Percentiles rank a stretch among this genome's conserved stretches.
These are phyloP conservation scores for Chlorocebus sabaeus DNA, from an alignment of 2,113 vertebrate species.

Conservation along the genomic window DNA sequence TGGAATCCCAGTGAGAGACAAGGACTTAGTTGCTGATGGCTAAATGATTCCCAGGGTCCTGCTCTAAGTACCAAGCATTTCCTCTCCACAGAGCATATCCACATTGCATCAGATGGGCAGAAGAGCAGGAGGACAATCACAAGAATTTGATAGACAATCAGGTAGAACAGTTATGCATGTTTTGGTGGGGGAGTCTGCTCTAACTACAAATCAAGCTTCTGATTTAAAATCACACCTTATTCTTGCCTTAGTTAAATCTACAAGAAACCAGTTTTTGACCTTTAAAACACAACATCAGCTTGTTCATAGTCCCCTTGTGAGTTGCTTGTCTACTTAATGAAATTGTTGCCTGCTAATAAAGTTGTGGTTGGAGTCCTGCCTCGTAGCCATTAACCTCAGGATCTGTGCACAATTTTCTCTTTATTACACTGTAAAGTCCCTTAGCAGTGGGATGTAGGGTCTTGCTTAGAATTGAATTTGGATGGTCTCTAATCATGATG, in stretches of 20 bases:
- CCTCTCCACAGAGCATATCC: not conserved
- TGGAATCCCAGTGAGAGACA: not conserved
- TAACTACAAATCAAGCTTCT: not conserved
- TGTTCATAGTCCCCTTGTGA: not conserved
- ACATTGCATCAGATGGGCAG: not conserved
- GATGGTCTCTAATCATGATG: conserved; percentile 16
- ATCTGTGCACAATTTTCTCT: not conserved
- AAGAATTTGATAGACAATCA: not conserved
- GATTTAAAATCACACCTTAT: not conserved
- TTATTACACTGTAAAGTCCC: not conserved
- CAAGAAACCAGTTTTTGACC: conserved; percentile 37
- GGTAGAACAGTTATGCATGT: not conserved
- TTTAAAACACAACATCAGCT: conserved; percentile 36
- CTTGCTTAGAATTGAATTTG: conserved; percentile 14
- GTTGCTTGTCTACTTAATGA: conserved; percentile 55
- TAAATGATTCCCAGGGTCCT: not conserved
- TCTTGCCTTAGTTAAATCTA: not conserved
- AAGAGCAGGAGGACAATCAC: not conserved
- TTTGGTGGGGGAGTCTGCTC: not conserved
- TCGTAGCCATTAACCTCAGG: conserved; percentile 24
- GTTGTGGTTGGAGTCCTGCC: not conserved
- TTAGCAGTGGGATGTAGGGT: not conserved
- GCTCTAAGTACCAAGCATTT: not conserved
- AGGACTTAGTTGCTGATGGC: not conserved
- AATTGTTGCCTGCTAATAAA: conserved; percentile 50